Evolutionary conservation across 2,113 vertebrate species (phyloP).

Genomic region (Pterocles orientalis): DNA sequence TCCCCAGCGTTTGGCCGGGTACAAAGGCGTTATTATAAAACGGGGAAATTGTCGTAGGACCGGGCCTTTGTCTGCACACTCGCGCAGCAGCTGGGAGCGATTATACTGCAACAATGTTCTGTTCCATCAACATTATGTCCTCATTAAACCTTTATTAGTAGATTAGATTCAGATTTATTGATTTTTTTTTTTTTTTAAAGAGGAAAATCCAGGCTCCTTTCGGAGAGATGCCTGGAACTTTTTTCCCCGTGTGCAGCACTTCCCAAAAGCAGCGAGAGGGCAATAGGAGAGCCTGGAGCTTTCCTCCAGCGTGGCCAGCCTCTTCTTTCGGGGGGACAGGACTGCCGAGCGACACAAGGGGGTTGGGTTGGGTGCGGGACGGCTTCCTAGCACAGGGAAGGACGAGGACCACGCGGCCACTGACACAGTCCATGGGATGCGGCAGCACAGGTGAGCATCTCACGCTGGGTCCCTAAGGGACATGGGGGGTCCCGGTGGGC

Average conservation of each 20-base stretch:
- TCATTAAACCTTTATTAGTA: conserved; percentile 85
- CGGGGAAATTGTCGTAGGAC: conserved; percentile 10
- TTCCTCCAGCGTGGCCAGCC: neutral
- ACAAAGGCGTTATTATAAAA: neutral
- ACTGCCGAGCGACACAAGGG: neutral
- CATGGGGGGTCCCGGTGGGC: accelerated
- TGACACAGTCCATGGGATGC: accelerated
- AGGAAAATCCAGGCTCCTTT: conserved; percentile 50
- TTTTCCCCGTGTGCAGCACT: neutral
- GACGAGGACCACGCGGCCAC: accelerated
- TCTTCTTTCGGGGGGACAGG: neutral
- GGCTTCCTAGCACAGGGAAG: neutral
- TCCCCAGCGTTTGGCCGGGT: neutral
- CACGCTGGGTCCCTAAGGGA: neutral
- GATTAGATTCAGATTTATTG: conserved; percentile 83
- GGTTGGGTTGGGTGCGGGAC: neutral
- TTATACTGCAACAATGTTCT: conserved; percentile 72
- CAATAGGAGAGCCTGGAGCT: neutral
- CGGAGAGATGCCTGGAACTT: neutral
- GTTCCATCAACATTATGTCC: conserved; percentile 79
- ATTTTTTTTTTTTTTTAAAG: conserved; percentile 53
- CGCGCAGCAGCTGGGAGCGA: conserved; percentile 66
- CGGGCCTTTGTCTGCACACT: conserved; percentile 42
- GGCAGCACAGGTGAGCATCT: neutral
- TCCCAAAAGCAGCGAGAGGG: neutral